Conservation (phyloP, 1,140 invertebrate genomes). For the Monomorium pharaonis region DNA sequence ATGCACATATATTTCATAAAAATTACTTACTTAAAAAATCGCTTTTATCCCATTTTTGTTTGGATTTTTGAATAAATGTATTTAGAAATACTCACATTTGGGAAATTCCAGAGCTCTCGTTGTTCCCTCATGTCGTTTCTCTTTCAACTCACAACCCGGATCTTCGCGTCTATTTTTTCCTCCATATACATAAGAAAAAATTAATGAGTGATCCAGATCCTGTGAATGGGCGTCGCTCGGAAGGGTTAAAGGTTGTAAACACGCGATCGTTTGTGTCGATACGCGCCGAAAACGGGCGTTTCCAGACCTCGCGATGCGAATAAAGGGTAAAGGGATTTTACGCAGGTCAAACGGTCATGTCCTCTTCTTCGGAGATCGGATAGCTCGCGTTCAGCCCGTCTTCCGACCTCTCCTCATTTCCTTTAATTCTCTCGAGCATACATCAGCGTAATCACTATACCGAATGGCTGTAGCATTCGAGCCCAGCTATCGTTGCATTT, state of each 20-base stretch:
- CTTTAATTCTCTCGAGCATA: not conserved
- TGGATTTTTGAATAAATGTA: too few relatives aligned
- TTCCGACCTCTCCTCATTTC: not conserved
- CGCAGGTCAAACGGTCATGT: slow-evolving; percentile 8
- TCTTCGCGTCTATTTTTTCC: not conserved
- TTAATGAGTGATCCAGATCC: slow-evolving; percentile 15
- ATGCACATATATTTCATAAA: too few relatives aligned
- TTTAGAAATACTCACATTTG: too few relatives aligned
- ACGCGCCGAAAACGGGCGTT: not conserved
- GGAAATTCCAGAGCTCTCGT: not conserved
- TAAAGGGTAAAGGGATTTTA: slow-evolving; percentile 7
- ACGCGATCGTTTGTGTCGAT: not conserved
- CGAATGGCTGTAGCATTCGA: not conserved
- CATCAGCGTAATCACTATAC: slow-evolving; percentile 15
- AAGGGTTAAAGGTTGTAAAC: not conserved
- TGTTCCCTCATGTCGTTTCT: not conserved
- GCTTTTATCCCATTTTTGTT: too few relatives aligned
- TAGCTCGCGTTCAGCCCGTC: not conserved
- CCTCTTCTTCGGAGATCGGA: not conserved
- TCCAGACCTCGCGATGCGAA: not conserved
- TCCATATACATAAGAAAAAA: not conserved
- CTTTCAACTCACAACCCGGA: not conserved
- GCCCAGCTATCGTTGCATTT: slow-evolving; percentile 11
- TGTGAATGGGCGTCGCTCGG: not conserved
- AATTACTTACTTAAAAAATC: too few relatives aligned